These are phyloP conservation scores for Cladopsammia gracilis DNA, from an alignment of 64 coral and sea anemone species.

Conservation along the genomic window DNA sequence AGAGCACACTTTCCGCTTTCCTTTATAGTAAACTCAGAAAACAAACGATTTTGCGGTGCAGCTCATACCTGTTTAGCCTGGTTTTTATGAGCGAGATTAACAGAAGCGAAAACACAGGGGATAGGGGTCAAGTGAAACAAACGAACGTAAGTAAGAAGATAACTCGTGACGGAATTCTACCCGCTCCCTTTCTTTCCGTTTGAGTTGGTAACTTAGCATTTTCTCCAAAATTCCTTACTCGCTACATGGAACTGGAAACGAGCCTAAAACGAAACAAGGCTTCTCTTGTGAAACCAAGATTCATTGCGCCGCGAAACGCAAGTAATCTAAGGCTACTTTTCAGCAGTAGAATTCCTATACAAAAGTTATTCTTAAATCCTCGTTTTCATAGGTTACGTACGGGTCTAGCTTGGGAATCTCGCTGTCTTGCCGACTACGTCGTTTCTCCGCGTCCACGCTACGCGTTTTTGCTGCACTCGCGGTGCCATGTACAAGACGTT, in stretches of 20 bases:
- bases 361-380: slow-evolving; percentile 78
- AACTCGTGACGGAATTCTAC: too few species aligned
- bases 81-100: too few species aligned
- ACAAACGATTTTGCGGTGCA: too few species aligned
- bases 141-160: too few species aligned
- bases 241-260: background rate
- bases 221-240: background rate
- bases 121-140: too few species aligned
- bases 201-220: too few species aligned
- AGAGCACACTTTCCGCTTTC: too few species aligned
- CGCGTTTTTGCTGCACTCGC: slow-evolving; percentile 2
- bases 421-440: slow-evolving; percentile 5
- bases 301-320: background rate
- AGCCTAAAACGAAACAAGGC: background rate
- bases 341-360: background rate
- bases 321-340: background rate
- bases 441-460: slow-evolving; percentile 19
- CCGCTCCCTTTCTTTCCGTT: too few species aligned
- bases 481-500: slow-evolving; percentile 2
- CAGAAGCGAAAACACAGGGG: too few species aligned
- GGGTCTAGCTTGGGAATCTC: slow-evolving; percentile 69
- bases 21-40: too few species aligned
- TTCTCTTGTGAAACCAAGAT: background rate
- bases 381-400: slow-evolving; percentile 69
- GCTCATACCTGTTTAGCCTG: too few species aligned